Percentiles rank a stretch among this genome's conserved stretches.
phyloP scores from a whole-genome alignment of 2,797 vertebrate species.

The Gallinago solitaria region DNA sequence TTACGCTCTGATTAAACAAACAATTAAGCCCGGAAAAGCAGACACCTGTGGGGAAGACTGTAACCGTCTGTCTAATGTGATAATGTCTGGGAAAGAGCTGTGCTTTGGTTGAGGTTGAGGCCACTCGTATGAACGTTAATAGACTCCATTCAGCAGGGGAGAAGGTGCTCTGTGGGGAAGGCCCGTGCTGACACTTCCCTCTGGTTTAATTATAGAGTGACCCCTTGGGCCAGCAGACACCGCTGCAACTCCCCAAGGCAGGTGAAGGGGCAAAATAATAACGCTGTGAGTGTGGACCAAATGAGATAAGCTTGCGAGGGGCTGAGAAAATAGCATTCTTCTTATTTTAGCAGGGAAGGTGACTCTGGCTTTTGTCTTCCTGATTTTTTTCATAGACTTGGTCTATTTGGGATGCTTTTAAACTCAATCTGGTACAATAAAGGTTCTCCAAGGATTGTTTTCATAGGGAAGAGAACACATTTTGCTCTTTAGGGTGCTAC shows the following conservation, averaged over 20 bases:
- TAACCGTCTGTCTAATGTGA: background rate
- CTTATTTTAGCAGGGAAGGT: background rate
- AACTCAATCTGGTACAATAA: background rate
- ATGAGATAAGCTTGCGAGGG: background rate
- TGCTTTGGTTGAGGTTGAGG: background rate
- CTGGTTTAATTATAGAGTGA: background rate
- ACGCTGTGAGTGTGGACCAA: background rate
- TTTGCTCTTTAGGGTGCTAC: background rate
- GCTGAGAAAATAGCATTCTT: background rate
- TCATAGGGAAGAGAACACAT: background rate
- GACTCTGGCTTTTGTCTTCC: background rate
- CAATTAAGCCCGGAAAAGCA: background rate
- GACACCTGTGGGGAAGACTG: background rate
- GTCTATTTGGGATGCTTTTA: background rate
- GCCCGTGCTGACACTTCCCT: background rate
- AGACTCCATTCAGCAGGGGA: background rate
- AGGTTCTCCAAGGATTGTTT: background rate
- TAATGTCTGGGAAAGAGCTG: background rate
- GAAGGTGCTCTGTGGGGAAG: background rate
- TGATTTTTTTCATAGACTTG: background rate
- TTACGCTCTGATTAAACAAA: slow-evolving; percentile 6
- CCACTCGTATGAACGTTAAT: background rate
- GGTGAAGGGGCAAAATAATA: background rate
- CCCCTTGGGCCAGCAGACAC: background rate
- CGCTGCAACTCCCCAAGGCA: background rate